phyloP scores from a whole-genome alignment of 2,113 vertebrate species.

The Martes martes region DNA sequence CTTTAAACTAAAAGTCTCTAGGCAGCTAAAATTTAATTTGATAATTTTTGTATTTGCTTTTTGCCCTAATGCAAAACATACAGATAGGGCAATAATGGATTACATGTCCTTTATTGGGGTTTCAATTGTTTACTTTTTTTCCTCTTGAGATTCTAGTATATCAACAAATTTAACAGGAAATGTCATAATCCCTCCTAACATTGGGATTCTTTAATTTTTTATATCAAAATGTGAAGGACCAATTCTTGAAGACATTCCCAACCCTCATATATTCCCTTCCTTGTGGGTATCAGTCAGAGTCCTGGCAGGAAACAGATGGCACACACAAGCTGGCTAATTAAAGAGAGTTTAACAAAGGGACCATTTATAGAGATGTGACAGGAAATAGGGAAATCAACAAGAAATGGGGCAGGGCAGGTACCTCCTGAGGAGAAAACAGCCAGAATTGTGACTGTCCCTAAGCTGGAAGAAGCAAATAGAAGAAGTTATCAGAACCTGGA shows the following conservation, averaged over 20 bases:
- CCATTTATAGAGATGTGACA: neutral
- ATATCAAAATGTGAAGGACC: neutral
- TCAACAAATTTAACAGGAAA: neutral
- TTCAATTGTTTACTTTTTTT: neutral
- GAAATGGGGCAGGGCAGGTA: neutral
- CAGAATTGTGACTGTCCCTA: neutral
- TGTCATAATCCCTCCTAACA: neutral
- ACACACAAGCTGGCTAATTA: neutral
- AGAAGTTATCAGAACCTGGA: neutral
- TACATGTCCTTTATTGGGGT: neutral
- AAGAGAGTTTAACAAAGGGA: neutral
- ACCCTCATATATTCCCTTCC: neutral
- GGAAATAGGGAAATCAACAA: neutral
- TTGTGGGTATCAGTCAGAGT: neutral
- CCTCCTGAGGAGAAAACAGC: neutral
- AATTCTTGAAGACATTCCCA: neutral
- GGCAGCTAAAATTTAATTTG: neutral
- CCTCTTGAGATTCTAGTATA: neutral
- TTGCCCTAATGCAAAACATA: neutral
- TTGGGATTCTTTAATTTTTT: neutral
- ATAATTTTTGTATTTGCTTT: neutral
- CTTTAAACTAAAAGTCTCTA: neutral
- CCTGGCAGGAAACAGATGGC: conserved; percentile 17
- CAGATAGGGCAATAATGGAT: neutral
- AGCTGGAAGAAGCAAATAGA: neutral